Conservation (phyloP, 1,140 invertebrate species). For the Anastatus disparis region DNA sequence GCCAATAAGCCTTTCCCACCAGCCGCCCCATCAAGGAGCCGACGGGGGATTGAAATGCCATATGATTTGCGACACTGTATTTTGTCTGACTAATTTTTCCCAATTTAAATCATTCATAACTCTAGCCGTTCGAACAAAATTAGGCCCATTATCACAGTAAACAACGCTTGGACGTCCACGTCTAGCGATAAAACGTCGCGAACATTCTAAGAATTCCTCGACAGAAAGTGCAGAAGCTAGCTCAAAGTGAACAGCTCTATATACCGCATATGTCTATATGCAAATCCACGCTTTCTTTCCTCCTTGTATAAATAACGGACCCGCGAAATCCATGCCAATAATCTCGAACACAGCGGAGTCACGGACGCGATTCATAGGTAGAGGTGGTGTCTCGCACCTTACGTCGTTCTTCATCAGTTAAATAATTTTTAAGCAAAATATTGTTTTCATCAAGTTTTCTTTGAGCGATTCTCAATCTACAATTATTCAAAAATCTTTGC, state of each 20-base stretch:
- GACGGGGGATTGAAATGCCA: too few relatives aligned
- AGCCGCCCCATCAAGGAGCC: too few relatives aligned
- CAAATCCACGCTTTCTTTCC: slow-evolving; percentile 1
- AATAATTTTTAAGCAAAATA: too few relatives aligned
- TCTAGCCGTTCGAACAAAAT: slow-evolving; percentile 49
- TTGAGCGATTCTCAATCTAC: background rate
- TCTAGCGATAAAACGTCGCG: slow-evolving; percentile 42
- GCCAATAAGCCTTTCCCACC: too few relatives aligned
- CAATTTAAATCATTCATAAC: slow-evolving; percentile 41
- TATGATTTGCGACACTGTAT: background rate
- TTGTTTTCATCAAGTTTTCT: too few relatives aligned
- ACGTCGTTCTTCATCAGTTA: too few relatives aligned
- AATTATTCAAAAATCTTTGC: background rate
- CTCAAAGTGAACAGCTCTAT: slow-evolving; percentile 46
- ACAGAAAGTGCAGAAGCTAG: slow-evolving; percentile 55
- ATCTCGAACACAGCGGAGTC: background rate
- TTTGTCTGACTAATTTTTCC: background rate
- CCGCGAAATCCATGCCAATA: too few relatives aligned
- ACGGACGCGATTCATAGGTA: background rate
- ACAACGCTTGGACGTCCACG: slow-evolving; percentile 46
- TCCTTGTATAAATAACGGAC: background rate
- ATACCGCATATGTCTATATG: slow-evolving; percentile 19
- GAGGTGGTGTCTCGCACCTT: background rate
- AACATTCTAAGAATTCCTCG: slow-evolving; percentile 49
- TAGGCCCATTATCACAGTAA: slow-evolving; percentile 61